Conservation (phyloP, 2,888 invertebrate species). For the Aporophyla nigra region DNA sequence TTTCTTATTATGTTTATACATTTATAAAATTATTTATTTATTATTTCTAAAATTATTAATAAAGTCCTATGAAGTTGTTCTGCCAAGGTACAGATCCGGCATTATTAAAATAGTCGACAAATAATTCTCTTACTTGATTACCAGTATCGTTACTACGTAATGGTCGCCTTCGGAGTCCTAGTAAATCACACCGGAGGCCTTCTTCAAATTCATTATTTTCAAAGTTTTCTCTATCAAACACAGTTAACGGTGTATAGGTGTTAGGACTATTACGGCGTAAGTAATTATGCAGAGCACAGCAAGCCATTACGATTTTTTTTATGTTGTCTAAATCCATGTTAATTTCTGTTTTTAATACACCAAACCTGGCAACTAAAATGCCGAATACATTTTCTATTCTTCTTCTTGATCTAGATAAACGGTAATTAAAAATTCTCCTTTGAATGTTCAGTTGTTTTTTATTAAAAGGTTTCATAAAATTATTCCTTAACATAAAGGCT, state of each 20-base stretch:
- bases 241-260: conserved; percentile 9
- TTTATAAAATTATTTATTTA: too few species aligned
- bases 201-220: conserved; percentile 13
- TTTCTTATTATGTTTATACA: too few species aligned
- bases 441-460: too few species aligned
- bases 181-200: conserved; percentile 13
- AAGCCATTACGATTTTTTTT: conserved; percentile 15
- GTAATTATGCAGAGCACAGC: conserved; percentile 17
- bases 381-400: conserved; percentile 14
- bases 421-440: conserved; percentile 44
- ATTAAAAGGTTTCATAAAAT: too few species aligned
- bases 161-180: conserved; percentile 10
- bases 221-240: conserved; percentile 15
- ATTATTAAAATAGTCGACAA: too few species aligned
- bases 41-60: too few species aligned
- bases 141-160: too few species aligned
- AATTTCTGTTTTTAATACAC: conserved; percentile 12
- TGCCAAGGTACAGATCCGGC: too few species aligned
- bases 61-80: too few species aligned
- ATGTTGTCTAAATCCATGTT: conserved; percentile 14
- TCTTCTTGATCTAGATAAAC: conserved; percentile 10
- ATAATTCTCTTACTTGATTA: too few species aligned
- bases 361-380: conserved; percentile 16
- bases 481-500: too few species aligned
- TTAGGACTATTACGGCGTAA: conserved; percentile 11